phyloP scores from a whole-genome alignment of 2,888 invertebrate species.

The Phrixothrix hirtus region DNA sequence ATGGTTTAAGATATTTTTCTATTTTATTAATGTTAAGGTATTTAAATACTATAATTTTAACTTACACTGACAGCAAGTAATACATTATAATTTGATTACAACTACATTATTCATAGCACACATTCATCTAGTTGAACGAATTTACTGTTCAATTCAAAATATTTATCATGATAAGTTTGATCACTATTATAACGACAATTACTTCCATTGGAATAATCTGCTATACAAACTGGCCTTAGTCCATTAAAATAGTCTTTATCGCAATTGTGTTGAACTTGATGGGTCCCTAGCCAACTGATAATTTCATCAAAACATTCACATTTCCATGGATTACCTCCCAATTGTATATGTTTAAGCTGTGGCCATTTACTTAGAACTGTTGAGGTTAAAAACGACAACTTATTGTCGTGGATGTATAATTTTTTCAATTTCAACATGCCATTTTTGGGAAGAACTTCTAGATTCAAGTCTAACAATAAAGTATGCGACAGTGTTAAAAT shows the following conservation, averaged over 20 bases:
- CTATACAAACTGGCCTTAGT: conserved; percentile 16
- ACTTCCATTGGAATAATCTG: not conserved
- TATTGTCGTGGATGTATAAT: conserved; percentile 10
- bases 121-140: too few relatives aligned
- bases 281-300: conserved; percentile 7
- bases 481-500: conserved; percentile 11
- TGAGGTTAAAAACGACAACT: conserved; percentile 8
- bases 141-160: conserved; percentile 1
- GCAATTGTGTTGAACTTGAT: conserved; percentile 11
- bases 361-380: conserved; percentile 1
- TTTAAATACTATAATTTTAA: not conserved
- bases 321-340: conserved; percentile 25
- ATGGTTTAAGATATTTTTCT: too few relatives aligned
- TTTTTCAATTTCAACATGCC: conserved; percentile 7
- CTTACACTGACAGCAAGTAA: too few relatives aligned
- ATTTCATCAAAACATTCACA: conserved; percentile 19
- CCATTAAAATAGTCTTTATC: conserved; percentile 19
- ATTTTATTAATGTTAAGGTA: too few relatives aligned
- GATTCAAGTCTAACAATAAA: conserved; percentile 4
- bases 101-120: not conserved
- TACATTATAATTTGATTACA: too few relatives aligned
- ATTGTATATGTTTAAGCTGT: conserved; percentile 8
- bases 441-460: conserved; percentile 5
- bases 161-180: not conserved
- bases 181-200: conserved; percentile 8